A percentile compares a stretch with the other conserved stretches of the same genome.
phyloP scores from a whole-genome alignment of 2,888 invertebrate species.

The Steinernema scapterisci region DNA sequence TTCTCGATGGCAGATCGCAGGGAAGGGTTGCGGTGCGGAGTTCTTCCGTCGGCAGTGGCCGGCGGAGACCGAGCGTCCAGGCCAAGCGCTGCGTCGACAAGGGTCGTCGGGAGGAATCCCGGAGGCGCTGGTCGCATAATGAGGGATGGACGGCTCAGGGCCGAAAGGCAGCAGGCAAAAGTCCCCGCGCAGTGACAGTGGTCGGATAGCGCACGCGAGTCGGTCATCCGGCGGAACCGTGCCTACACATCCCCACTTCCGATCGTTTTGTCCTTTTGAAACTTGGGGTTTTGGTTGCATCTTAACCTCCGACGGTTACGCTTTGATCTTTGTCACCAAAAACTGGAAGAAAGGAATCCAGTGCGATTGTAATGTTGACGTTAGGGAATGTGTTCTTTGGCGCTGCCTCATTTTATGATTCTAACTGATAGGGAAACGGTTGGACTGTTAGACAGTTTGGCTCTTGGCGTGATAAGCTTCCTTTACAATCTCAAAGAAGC shows the following conservation, averaged over 20 bases:
- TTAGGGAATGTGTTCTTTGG: too few species aligned
- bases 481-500: too few species aligned
- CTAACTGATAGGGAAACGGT: too few species aligned
- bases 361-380: too few species aligned
- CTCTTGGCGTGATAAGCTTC: too few species aligned
- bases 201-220: slow-evolving; percentile 31
- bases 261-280: background rate
- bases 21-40: slow-evolving; percentile 55
- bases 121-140: slow-evolving; percentile 54
- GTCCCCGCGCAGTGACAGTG: slow-evolving; percentile 60
- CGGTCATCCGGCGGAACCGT: slow-evolving; percentile 25
- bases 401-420: too few species aligned
- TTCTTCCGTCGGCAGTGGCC: slow-evolving; percentile 45
- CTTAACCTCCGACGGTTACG: too few species aligned
- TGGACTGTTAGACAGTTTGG: too few species aligned
- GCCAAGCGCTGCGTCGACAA: slow-evolving; percentile 58
- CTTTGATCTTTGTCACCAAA: too few species aligned
- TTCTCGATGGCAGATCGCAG: slow-evolving; percentile 53
- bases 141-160: slow-evolving; percentile 60
- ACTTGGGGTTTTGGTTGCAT: too few species aligned
- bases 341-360: too few species aligned
- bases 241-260: slow-evolving; percentile 1
- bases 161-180: slow-evolving; percentile 64
- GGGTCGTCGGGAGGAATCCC: slow-evolving; percentile 46
- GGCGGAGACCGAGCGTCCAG: slow-evolving; percentile 56